These are phyloP conservation scores for Zaprionus obscuricornis DNA, from an alignment of 2,888 invertebrate genomes.

Conservation along the genomic window DNA sequence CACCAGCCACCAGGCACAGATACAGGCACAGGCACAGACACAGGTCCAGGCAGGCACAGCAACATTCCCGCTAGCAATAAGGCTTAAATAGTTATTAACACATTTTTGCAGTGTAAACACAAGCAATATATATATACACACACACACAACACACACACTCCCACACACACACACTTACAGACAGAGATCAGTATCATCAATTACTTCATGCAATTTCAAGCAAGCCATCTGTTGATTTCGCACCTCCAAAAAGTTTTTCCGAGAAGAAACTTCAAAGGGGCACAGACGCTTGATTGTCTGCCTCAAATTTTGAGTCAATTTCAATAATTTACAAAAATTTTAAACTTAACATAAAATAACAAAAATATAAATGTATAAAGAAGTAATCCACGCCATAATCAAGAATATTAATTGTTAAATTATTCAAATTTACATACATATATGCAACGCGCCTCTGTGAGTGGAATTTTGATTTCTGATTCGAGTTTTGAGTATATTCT, in stretches of 20 bases:
- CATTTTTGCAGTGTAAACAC: slow-evolving; percentile 49
- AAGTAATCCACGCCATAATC: no score
- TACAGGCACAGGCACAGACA: neutral
- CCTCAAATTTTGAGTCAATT: slow-evolving; percentile 24
- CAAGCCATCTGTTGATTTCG: slow-evolving; percentile 59
- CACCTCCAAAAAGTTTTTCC: slow-evolving; percentile 43
- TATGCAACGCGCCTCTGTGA: no score
- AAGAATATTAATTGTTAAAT: slow-evolving; percentile 21
- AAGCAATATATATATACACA: slow-evolving; percentile 20
- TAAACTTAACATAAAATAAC: no score
- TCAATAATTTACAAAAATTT: slow-evolving; percentile 37
- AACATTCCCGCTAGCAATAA: slow-evolving; percentile 29
- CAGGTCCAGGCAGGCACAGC: no score
- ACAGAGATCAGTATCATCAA: no score
- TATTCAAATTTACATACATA: slow-evolving; percentile 13
- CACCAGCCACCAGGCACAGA: slow-evolving; percentile 7
- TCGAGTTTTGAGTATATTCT: slow-evolving; percentile 10
- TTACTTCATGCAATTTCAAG: neutral
- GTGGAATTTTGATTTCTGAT: no score
- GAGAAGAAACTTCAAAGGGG: slow-evolving; percentile 35
- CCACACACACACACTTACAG: slow-evolving; percentile 28
- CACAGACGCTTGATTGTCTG: slow-evolving; percentile 12
- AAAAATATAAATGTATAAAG: no score
- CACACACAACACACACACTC: no score
- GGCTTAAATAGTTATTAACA: slow-evolving; percentile 45